These are phyloP conservation scores for Cotesia glomerata DNA, from an alignment of 1,140 invertebrate genomes.

Conservation along the genomic window DNA sequence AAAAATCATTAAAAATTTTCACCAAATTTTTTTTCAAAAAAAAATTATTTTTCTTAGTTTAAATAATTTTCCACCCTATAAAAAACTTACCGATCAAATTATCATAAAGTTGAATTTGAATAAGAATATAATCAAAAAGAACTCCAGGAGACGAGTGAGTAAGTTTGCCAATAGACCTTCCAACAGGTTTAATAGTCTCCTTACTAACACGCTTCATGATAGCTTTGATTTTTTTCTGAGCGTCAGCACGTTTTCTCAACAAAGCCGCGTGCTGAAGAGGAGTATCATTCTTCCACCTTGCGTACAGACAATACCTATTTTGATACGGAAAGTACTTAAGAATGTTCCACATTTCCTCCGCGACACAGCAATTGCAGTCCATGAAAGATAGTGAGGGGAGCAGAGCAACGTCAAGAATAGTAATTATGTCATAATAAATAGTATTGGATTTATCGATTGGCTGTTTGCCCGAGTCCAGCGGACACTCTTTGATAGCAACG, in stretches of 20 bases:
- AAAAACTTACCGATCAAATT: slow-evolving; percentile 79
- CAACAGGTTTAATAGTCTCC: slow-evolving; percentile 97
- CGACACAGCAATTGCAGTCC: slow-evolving; percentile 93
- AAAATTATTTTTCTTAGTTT: no score
- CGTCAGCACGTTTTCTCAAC: slow-evolving; percentile 81
- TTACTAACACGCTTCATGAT: slow-evolving; percentile 98
- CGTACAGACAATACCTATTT: slow-evolving; percentile 88
- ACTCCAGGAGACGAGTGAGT: slow-evolving; percentile 95
- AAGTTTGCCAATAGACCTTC: slow-evolving; percentile 93
- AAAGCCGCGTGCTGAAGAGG: slow-evolving; percentile 82
- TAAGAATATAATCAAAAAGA: slow-evolving; percentile 92
- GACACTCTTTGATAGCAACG: slow-evolving; percentile 59
- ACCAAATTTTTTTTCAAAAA: no score
- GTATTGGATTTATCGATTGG: slow-evolving; percentile 56
- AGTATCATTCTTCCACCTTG: slow-evolving; percentile 92
- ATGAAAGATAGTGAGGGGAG: slow-evolving; percentile 90
- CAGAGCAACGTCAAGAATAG: slow-evolving; percentile 84
- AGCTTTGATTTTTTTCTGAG: slow-evolving; percentile 91
- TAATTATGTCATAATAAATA: slow-evolving; percentile 81
- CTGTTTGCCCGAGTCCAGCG: slow-evolving; percentile 52
- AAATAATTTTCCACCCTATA: no score
- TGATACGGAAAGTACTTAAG: slow-evolving; percentile 93
- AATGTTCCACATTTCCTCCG: slow-evolving; percentile 94
- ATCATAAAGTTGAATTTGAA: slow-evolving; percentile 97
- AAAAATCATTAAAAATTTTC: no score